Base-by-base conservation (phyloP, 2,888 invertebrate species). In the Carabus problematicus region DNA sequence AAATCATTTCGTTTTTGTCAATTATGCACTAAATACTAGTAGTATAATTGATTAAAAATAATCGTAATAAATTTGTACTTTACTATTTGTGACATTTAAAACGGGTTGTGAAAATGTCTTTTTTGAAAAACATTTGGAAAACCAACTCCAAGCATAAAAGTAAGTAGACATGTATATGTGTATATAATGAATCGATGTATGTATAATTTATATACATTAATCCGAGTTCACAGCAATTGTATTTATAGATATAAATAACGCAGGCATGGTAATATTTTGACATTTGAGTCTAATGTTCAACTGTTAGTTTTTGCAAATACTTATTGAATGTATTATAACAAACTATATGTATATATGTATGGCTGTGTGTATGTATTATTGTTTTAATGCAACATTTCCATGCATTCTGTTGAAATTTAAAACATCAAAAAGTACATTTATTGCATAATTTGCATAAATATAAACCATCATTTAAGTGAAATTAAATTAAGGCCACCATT, bases 131-230 rank as follows among this genome's bases (percentile, higher is more conserved):
- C 79, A 86, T 89, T 79, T 89, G 87, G 88, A 88, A 85, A 75
- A 87, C 83, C 74, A 87, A 86, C 79, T 87, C 88, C 12, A 89
- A 88, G 75, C 89, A 89, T 75, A 87, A 88, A 85, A 89, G 89
- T 89, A 78, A 89, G 89, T 87, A 19, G 1, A 18, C 56, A 39
- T 42, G 12, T 45, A 41, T 40, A 52, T 64, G 12, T 55, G 42
- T 55, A 6, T 47, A 9, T 49, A n/a, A 39, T 14, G 3, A 71
- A 29, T 16, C 49, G 67, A 18, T 14, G 16, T 8, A 12, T 12
- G 12, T 7, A 14, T 52, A n/a, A n/a, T n/a, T n/a, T n/a, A 29
- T 29, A 29, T 29, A n/a, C n/a, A n/a, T n/a, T n/a, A n/a, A n/a
- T n/a, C n/a, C 29, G 6, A 6, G 29, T 29, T 29, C 3, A 29